A percentile compares a stretch with the other conserved stretches of the same genome.
phyloP scores from a whole-genome alignment of 2,888 invertebrate species.

The Ectobius pallidus region DNA sequence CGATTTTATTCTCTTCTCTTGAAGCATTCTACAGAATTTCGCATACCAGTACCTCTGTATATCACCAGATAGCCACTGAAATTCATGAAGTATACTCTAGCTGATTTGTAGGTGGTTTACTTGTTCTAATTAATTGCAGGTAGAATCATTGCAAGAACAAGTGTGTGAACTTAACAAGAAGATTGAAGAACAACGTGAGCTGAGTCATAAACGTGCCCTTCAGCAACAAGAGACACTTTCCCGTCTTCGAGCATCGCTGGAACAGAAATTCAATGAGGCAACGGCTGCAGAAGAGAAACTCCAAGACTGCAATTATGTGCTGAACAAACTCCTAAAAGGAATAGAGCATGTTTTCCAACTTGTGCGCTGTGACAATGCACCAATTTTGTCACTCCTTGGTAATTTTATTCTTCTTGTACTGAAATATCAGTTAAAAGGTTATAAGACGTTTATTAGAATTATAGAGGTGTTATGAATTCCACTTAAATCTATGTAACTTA shows the following conservation, averaged over 20 bases:
- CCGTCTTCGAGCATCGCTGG: slow-evolving; percentile 58
- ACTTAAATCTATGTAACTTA: too few species aligned
- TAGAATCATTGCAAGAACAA: slow-evolving; percentile 73
- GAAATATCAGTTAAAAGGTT: not conserved
- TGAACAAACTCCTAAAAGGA: slow-evolving; percentile 56
- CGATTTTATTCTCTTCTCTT: too few species aligned
- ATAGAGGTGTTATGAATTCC: too few species aligned
- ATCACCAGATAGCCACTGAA: too few species aligned
- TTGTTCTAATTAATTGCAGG: too few species aligned
- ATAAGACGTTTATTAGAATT: too few species aligned
- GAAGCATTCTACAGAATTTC: too few species aligned
- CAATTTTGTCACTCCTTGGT: slow-evolving; percentile 71
- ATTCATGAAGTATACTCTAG: too few species aligned
- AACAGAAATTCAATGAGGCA: slow-evolving; percentile 55
- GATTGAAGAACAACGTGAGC: slow-evolving; percentile 68
- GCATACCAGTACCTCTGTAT: too few species aligned
- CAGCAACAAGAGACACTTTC: slow-evolving; percentile 67
- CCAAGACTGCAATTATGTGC: slow-evolving; percentile 52
- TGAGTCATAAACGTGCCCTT: slow-evolving; percentile 62
- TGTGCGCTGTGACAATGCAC: slow-evolving; percentile 74
- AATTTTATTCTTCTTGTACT: slow-evolving; percentile 35
- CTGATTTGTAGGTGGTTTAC: too few species aligned
- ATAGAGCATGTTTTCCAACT: slow-evolving; percentile 62
- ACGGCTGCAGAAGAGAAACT: slow-evolving; percentile 54
- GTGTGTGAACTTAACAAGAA: slow-evolving; percentile 66